A percentile compares a stretch with the other conserved stretches of the same genome.
phyloP scores from a whole-genome alignment of 2,888 invertebrate genomes.

The Eilema depressum region DNA sequence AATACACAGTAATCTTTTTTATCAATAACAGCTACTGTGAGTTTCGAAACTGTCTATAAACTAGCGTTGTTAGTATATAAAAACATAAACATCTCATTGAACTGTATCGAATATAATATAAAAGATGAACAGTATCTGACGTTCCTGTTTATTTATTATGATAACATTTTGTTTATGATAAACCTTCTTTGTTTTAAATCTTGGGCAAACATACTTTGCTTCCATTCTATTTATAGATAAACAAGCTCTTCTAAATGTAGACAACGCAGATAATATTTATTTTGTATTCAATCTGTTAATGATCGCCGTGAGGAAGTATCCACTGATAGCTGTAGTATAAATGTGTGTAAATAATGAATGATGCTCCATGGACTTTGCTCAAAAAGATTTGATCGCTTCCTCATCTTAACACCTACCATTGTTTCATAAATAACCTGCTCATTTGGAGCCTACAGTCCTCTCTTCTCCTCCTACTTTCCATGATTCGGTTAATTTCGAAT shows the following conservation, averaged over 20 bases:
- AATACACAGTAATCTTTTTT: not conserved
- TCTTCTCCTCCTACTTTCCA: not conserved
- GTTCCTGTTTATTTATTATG: constrained; percentile 6
- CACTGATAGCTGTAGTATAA: not conserved
- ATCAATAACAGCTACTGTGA: not conserved
- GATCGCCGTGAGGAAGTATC: not conserved
- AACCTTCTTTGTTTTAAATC: constrained; percentile 5
- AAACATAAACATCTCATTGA: not conserved
- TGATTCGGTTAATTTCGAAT: too few species aligned
- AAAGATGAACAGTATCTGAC: not conserved
- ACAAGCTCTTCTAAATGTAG: not conserved
- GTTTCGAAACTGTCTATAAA: not conserved
- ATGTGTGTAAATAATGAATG: not conserved
- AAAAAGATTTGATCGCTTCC: not conserved
- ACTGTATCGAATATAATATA: not conserved
- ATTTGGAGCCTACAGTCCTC: not conserved
- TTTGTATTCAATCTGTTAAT: not conserved
- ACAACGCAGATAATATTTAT: not conserved
- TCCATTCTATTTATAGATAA: constrained; percentile 11
- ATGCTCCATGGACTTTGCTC: not conserved
- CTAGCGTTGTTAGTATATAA: not conserved
- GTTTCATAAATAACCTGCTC: not conserved
- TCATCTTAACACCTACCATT: not conserved
- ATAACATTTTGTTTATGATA: constrained; percentile 6
- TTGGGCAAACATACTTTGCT: not conserved